These are phyloP conservation scores for Xenus cinereus DNA, from an alignment of 2,113 vertebrate genomes.

Conservation along the genomic window DNA sequence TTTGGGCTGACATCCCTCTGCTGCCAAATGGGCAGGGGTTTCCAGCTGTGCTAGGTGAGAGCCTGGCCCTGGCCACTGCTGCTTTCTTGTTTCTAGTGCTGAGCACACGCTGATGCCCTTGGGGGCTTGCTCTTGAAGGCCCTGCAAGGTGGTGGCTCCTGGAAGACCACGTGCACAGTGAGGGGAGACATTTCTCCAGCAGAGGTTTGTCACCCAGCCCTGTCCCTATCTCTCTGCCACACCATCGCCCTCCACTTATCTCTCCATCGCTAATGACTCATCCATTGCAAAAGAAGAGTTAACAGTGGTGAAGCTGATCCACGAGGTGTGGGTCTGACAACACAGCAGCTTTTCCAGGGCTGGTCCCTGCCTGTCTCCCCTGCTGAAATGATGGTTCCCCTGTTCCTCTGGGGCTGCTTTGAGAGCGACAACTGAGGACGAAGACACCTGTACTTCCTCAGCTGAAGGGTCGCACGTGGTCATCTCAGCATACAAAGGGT, in stretches of 20 bases:
- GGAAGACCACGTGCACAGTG: not conserved
- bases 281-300: not conserved
- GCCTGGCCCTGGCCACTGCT: not conserved
- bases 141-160: not conserved
- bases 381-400: not conserved
- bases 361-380: not conserved
- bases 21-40: not conserved
- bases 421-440: not conserved
- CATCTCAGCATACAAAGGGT: not conserved
- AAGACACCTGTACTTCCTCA: not conserved
- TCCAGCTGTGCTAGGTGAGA: not conserved
- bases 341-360: not conserved
- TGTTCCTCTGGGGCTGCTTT: not conserved
- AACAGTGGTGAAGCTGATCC: not conserved
- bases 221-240: not conserved
- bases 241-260: not conserved
- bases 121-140: not conserved
- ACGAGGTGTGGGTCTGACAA: not conserved
- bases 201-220: not conserved
- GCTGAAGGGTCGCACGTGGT: fast-evolving
- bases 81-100: not conserved
- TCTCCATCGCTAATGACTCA: not conserved
- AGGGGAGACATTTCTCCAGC: not conserved
- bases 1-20: not conserved
- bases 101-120: not conserved